Percentiles rank a stretch among this genome's conserved stretches.
Evolutionary conservation across 1,140 invertebrate species (phyloP).

Genomic region (Caenorhabditis latens): DNA sequence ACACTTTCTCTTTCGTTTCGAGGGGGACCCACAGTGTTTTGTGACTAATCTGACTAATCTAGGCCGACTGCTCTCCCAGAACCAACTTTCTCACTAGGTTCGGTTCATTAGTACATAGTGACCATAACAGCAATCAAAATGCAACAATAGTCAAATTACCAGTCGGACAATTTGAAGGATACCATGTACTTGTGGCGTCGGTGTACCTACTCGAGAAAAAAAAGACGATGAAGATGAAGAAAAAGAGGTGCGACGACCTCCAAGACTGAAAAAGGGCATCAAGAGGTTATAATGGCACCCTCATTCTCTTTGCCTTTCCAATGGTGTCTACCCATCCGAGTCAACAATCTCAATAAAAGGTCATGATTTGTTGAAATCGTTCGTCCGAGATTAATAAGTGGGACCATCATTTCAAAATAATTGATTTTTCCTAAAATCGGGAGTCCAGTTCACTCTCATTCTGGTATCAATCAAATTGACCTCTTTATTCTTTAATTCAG

Average conservation of each 20-base stretch:
- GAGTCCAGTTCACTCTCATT: neutral
- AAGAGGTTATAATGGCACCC: constrained; percentile 52
- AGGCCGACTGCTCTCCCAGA: neutral
- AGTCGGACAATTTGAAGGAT: constrained; percentile 47
- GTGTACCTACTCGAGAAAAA: constrained; percentile 49
- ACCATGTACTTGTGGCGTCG: constrained; percentile 40
- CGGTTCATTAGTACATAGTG: neutral
- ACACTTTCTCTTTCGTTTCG: neutral
- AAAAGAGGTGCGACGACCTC: constrained; percentile 42
- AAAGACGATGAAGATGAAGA: neutral
- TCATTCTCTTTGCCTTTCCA: neutral
- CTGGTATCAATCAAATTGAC: neutral
- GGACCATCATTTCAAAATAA: neutral
- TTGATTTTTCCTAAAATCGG: neutral
- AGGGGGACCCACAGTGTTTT: neutral
- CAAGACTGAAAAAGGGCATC: constrained; percentile 53
- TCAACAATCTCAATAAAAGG: constrained; percentile 52
- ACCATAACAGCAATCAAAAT: constrained; percentile 24
- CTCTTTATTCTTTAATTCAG: neutral
- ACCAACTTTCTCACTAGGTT: neutral
- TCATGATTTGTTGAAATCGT: constrained; percentile 1
- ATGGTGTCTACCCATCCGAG: constrained; percentile 46
- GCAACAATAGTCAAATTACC: constrained; percentile 52
- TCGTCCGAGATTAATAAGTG: neutral
- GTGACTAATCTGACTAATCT: constrained; percentile 51